Conservation (phyloP, 2,888 invertebrate genomes). For the Hartigia nigra region DNA sequence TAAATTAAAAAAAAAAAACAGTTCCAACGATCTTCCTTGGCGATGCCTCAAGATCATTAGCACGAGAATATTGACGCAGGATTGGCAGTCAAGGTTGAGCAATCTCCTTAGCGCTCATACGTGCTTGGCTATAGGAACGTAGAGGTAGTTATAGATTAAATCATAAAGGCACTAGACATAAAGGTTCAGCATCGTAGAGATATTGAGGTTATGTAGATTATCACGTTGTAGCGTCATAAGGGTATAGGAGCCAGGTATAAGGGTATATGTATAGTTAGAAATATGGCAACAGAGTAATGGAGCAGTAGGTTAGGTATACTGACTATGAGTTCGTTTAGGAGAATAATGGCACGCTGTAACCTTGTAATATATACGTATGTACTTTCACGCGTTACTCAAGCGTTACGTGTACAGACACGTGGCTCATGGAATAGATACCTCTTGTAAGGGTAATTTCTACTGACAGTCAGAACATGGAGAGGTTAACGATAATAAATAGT, state of each 20-base stretch:
- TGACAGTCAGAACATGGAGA: not conserved
- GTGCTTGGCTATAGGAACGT: not conserved
- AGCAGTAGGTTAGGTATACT: not conserved
- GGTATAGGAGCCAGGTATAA: not conserved
- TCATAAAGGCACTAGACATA: not conserved
- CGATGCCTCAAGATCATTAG: not conserved
- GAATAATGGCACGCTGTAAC: not conserved
- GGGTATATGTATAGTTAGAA: not conserved
- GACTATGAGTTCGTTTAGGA: not conserved
- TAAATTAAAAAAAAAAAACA: not conserved
- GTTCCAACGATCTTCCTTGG: not conserved
- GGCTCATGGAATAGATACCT: not conserved
- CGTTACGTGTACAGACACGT: not conserved
- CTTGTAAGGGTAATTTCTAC: not conserved
- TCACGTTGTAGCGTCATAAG: not conserved
- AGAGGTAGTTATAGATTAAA: not conserved
- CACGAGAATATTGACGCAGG: not conserved
- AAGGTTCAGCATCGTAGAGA: not conserved
- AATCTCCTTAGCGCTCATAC: not conserved
- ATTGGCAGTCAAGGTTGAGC: not conserved
- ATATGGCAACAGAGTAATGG: not conserved
- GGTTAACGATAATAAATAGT: not conserved
- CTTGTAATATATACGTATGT: not conserved
- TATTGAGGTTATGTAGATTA: not conserved
- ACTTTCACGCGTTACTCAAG: not conserved